phyloP scores from a whole-genome alignment of 2,888 invertebrate genomes.

The Synanthedon vespiformis region DNA sequence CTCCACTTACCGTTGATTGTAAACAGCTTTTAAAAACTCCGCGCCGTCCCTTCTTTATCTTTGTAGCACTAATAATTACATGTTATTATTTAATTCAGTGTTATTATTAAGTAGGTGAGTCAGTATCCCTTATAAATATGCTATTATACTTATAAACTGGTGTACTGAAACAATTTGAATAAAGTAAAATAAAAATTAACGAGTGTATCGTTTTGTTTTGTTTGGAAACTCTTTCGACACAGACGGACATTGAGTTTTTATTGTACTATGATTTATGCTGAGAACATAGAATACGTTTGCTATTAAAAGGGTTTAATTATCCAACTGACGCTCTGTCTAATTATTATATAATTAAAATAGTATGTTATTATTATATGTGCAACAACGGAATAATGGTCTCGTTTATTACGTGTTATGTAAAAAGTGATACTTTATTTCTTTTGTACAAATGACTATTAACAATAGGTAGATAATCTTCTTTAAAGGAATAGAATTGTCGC shows the following conservation, averaged over 20 bases:
- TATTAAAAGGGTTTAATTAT: conserved; percentile 50
- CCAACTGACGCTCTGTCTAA: conserved; percentile 28
- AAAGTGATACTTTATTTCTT: conserved; percentile 7
- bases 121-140: conserved; percentile 38
- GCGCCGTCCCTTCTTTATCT: conserved; percentile 59
- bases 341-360: conserved; percentile 29
- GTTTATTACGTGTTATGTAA: conserved; percentile 37
- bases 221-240: conserved; percentile 28
- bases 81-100: conserved; percentile 65
- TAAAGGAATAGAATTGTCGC: too few relatives aligned
- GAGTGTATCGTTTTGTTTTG: conserved; percentile 34
- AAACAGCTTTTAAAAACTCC: conserved; percentile 64
- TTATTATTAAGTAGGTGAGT: conserved; percentile 49
- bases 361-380: conserved; percentile 37
- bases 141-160: conserved; percentile 32
- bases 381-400: conserved; percentile 24
- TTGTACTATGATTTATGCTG: conserved; percentile 34
- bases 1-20: conserved; percentile 55
- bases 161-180: conserved; percentile 34
- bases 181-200: conserved; percentile 37
- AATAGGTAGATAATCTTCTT: too few relatives aligned
- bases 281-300: conserved; percentile 30
- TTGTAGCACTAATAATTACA: conserved; percentile 63
- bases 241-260: conserved; percentile 35
- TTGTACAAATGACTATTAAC: neutral